Conservation (phyloP, 2,113 vertebrate genomes). For the Atlantisia rogersi region DNA sequence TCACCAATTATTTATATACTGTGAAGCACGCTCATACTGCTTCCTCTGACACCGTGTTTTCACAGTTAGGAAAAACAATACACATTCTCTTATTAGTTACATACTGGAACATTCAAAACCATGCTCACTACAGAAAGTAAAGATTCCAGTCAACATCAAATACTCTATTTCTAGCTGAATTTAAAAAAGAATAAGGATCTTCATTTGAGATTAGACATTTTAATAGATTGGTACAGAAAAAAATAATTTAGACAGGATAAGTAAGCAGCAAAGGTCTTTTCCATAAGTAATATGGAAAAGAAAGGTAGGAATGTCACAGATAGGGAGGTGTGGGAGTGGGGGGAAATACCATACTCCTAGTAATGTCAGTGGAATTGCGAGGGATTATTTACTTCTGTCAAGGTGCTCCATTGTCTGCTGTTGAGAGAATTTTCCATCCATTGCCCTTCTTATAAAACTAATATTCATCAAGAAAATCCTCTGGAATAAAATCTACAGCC, state of each 20-base stretch:
- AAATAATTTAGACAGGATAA: neutral
- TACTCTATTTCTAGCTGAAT: neutral
- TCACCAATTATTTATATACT: neutral
- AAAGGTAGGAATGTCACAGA: neutral
- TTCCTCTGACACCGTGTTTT: neutral
- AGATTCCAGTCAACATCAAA: neutral
- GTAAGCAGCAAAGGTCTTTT: neutral
- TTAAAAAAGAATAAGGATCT: neutral
- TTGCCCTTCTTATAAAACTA: neutral
- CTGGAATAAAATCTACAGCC: neutral
- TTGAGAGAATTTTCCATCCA: neutral
- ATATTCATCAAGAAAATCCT: neutral
- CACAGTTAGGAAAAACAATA: neutral
- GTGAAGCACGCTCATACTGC: neutral
- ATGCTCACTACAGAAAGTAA: neutral
- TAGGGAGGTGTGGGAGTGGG: accelerated
- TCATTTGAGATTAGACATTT: neutral
- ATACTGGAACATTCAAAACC: neutral
- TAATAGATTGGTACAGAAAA: neutral
- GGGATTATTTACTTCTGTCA: neutral
- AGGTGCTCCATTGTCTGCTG: neutral
- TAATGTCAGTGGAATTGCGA: neutral
- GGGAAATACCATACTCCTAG: neutral
- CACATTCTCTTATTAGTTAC: neutral
- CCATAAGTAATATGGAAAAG: neutral